Percentiles rank a stretch among this genome's conserved stretches.
phyloP scores from a whole-genome alignment of 2,113 vertebrate genomes.

The Eretmochelys imbricata region DNA sequence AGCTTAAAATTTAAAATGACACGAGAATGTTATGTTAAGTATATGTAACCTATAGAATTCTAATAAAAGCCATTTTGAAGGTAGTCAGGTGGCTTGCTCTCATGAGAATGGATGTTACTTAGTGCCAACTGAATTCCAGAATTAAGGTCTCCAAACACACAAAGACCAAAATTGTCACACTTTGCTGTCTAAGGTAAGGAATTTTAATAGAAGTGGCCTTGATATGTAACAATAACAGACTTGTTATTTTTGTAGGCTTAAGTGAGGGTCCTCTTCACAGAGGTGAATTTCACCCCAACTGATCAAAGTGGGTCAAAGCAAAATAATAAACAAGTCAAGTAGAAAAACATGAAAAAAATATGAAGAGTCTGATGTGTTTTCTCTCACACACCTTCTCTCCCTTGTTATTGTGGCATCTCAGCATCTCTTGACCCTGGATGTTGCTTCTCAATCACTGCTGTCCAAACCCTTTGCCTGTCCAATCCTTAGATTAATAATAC shows the following conservation, averaged over 20 bases:
- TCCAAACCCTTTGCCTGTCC: neutral
- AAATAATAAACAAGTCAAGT: neutral
- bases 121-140: neutral
- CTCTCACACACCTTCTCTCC: neutral
- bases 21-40: neutral
- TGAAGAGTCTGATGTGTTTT: neutral
- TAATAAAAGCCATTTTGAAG: neutral
- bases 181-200: neutral
- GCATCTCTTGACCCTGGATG: neutral
- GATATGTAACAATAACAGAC: neutral
- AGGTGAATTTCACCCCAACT: neutral
- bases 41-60: neutral
- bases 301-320: neutral
- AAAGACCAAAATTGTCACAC: neutral
- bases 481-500: neutral
- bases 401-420: neutral
- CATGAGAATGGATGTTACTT: neutral
- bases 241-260: neutral
- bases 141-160: neutral
- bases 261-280: neutral
- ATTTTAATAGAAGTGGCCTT: neutral
- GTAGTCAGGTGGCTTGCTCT: neutral
- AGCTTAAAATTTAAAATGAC: neutral
- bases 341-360: neutral
- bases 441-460: neutral